Evolutionary conservation across 2,888 invertebrate species (phyloP).

Genomic region (Diploptera punctata): DNA sequence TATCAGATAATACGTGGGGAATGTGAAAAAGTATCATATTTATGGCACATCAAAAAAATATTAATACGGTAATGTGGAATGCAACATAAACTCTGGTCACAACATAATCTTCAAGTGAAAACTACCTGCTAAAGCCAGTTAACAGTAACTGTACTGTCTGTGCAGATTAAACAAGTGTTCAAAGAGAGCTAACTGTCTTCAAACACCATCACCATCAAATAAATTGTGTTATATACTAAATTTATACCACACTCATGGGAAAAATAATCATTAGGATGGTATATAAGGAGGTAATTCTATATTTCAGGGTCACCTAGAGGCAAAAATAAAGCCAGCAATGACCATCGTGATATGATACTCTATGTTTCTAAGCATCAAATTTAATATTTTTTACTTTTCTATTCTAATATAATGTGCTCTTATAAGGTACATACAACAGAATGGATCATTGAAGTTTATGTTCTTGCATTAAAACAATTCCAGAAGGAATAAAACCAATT

Average conservation of each 20-base stretch:
- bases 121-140: not conserved
- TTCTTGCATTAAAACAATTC: too few species aligned
- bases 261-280: not conserved
- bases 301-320: slow-evolving; percentile 17
- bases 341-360: not conserved
- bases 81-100: not conserved
- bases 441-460: too few species aligned
- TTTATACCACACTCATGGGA: not conserved
- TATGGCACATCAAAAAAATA: too few species aligned
- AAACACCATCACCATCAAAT: not conserved
- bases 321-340: slow-evolving; percentile 19
- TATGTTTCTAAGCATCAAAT: too few species aligned
- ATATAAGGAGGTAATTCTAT: not conserved
- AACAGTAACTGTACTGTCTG: not conserved
- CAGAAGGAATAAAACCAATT: too few species aligned
- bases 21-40: too few species aligned
- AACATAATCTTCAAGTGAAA: slow-evolving; percentile 2
- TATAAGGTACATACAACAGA: too few species aligned
- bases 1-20: too few species aligned
- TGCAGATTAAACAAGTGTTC: not conserved
- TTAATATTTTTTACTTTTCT: too few species aligned
- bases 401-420: too few species aligned
- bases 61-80: not conserved
- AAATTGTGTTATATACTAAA: slow-evolving; percentile 6
- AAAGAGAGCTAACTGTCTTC: not conserved